phyloP scores from a whole-genome alignment of 2,888 invertebrate species.

The Dendrolimus pini region DNA sequence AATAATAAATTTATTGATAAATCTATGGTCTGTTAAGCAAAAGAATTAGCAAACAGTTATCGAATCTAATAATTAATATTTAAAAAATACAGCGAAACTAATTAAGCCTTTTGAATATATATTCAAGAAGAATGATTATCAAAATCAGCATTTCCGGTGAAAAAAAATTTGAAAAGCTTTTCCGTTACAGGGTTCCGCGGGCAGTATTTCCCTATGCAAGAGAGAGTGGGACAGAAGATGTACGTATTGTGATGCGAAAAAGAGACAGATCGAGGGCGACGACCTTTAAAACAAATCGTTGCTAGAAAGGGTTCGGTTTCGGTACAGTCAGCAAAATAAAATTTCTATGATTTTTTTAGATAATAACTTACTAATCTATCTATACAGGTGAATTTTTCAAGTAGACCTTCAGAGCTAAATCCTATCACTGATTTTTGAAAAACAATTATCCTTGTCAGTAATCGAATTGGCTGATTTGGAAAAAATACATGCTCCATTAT shows the following conservation, averaged over 20 bases:
- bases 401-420: too few relatives aligned
- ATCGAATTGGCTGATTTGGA: too few relatives aligned
- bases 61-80: too few relatives aligned
- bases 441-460: too few relatives aligned
- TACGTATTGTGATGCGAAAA: constrained; percentile 32
- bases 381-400: too few relatives aligned
- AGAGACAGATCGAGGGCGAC: constrained; percentile 57
- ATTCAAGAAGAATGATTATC: constrained; percentile 16
- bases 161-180: constrained; percentile 45
- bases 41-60: too few relatives aligned
- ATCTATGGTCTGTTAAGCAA: too few relatives aligned
- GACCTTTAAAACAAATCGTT: constrained; percentile 75
- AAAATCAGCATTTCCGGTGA: constrained; percentile 56
- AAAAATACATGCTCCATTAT: too few relatives aligned
- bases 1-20: too few relatives aligned
- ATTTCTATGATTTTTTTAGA: background rate
- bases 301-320: constrained; percentile 69
- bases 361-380: too few relatives aligned
- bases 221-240: constrained; percentile 41
- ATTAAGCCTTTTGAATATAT: background rate
- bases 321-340: constrained; percentile 51
- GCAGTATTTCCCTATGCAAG: constrained; percentile 53
- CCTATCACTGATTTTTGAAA: too few relatives aligned
- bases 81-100: too few relatives aligned
- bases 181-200: constrained; percentile 55